These are phyloP conservation scores for Chrysolina americana DNA, from an alignment of 2,888 invertebrate genomes.

Conservation along the genomic window DNA sequence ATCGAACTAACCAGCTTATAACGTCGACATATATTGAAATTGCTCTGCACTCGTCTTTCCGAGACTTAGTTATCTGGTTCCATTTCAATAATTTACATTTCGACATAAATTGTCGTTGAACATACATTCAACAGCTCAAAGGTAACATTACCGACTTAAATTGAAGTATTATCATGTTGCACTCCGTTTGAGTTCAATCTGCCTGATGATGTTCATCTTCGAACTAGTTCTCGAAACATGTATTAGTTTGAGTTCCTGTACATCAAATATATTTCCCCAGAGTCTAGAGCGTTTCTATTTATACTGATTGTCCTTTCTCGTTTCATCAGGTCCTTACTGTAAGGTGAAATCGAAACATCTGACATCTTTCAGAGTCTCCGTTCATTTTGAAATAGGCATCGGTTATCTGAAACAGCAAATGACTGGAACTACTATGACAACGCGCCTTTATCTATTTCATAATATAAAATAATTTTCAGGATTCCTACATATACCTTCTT, in stretches of 20 bases:
- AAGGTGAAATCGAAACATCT: neutral
- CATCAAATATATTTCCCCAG: constrained; percentile 9
- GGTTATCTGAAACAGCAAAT: too few species aligned
- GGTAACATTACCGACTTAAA: neutral
- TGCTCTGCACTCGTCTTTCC: neutral
- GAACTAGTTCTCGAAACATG: constrained; percentile 7
- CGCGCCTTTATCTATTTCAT: too few species aligned
- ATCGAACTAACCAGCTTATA: too few species aligned
- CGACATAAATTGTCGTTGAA: neutral
- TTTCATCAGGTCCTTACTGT: neutral
- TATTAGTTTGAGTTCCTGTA: neutral
- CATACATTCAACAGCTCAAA: neutral
- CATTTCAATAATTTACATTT: neutral
- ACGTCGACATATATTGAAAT: too few species aligned
- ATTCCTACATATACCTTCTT: too few species aligned
- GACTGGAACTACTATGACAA: too few species aligned
- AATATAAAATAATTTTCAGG: too few species aligned
- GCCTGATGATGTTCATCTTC: neutral
- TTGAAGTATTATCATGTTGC: neutral
- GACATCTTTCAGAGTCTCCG: neutral
- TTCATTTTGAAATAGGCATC: too few species aligned
- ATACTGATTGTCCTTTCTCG: neutral
- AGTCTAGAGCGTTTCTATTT: neutral
- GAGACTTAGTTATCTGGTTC: neutral
- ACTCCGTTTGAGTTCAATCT: neutral